Base-by-base conservation (phyloP, 2,888 invertebrate genomes). In the Aradus depressus region DNA sequence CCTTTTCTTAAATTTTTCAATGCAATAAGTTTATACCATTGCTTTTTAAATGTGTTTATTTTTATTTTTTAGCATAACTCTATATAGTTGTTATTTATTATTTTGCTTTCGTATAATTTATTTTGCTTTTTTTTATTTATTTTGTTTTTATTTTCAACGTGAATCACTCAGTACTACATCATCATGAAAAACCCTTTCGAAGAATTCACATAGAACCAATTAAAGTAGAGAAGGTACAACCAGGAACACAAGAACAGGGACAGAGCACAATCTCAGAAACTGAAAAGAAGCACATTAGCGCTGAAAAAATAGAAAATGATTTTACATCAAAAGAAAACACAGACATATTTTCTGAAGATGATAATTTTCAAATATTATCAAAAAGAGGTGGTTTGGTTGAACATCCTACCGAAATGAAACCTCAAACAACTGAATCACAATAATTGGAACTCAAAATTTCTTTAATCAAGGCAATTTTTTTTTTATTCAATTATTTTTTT, bases 351-450 rank as follows among this genome's bases (percentile, higher is more conserved):
- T 22, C 47, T 2, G 37, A 47, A 16, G 35, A 35, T 18, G 45
- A 21, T 14, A 23, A 22, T 25, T 3, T 18, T 12, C 2, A 4
- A 14, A 6, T 47, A n/a, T 16, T 16, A 25, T 22, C 37, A 3
- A 14, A 28, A 34, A n/a, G 37, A 23, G 19, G 22, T 22, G 22
- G 32, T 16, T 28, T 54, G 18, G 43, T 55, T 22, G 42, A 49
- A 23, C 55, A 55, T 32, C 55, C 55, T 10, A 55, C 55, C 1
- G 52, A 52, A 22, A 55, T 55, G 55, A 55, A 53, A 37, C 51
- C 54, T 14, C 50, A 50, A n/a, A 22, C 14, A 18, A 42, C 16
- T 42, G 26, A 18, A 22, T n/a, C 14, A 34, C 14, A 34, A 34
- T 3, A 34, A 6, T 31, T 8, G 10, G 34, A 34, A 6, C n/a